These are phyloP conservation scores for Halesus radiatus DNA, from an alignment of 1,140 invertebrate species.

Conservation along the genomic window DNA sequence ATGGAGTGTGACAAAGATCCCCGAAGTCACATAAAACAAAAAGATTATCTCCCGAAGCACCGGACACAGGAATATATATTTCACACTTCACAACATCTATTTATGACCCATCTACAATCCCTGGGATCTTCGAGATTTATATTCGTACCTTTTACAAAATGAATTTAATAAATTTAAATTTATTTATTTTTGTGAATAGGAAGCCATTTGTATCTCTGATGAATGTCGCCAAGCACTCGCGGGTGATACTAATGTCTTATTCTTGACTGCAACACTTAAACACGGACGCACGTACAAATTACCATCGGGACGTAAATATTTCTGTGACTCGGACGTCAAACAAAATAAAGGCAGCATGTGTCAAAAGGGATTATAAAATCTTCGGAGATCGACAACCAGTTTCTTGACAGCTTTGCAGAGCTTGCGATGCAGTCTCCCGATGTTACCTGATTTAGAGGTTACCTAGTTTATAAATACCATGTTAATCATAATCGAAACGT, in stretches of 20 bases:
- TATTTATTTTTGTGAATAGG: conserved; percentile 5
- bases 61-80: no score
- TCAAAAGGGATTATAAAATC: conserved; percentile 36
- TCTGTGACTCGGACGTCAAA: conserved; percentile 40
- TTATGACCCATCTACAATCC: no score
- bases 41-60: no score
- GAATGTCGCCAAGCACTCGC: neutral
- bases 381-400: no score
- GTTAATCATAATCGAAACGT: no score
- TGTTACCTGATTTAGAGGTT: no score
- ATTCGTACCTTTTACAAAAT: neutral
- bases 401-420: no score
- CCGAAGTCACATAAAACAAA: no score
- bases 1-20: no score
- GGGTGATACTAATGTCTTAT: neutral
- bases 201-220: conserved; percentile 18
- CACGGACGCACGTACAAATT: conserved; percentile 7
- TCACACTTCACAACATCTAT: no score
- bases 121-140: conserved; percentile 3
- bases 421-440: no score
- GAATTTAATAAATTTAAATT: conserved; percentile 16
- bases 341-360: conserved; percentile 41
- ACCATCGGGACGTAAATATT: conserved; percentile 27
- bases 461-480: no score
- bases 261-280: neutral